Percentiles rank a stretch among this genome's conserved stretches.
Conservation (phyloP, 2,888 invertebrate genomes). For the Candidula unifasciata region DNA sequence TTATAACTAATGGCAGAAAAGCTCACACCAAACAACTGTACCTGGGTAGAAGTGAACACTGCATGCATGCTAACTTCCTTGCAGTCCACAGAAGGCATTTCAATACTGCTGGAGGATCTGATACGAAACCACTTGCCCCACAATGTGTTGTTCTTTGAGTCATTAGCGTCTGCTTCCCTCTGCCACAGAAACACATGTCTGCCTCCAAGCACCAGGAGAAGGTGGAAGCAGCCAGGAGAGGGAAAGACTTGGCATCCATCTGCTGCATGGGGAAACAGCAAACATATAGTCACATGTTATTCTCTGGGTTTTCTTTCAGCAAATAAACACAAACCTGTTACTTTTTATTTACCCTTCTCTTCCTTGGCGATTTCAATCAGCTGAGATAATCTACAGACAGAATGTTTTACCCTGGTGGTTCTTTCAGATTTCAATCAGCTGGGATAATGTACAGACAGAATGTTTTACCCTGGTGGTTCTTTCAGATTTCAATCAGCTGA, state of each 20-base stretch:
- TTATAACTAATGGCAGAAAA: no score
- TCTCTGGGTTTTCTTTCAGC: not conserved
- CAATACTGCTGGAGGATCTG: slow-evolving; percentile 62
- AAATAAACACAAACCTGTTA: not conserved
- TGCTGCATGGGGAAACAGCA: slow-evolving; percentile 28
- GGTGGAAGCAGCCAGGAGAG: slow-evolving; percentile 67
- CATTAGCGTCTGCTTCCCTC: slow-evolving; percentile 60
- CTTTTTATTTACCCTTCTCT: no score
- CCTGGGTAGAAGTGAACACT: slow-evolving; percentile 67
- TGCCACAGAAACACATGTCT: slow-evolving; percentile 70
- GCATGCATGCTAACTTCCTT: slow-evolving; percentile 63
- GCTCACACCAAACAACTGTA: slow-evolving; percentile 46
- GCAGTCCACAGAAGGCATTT: slow-evolving; percentile 61
- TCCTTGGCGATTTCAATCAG: no score
- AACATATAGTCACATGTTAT: not conserved
- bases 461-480: no score
- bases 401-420: no score
- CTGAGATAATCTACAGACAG: no score
- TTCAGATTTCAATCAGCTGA: no score
- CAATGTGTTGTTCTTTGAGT: slow-evolving; percentile 61
- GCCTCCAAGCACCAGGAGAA: slow-evolving; percentile 66
- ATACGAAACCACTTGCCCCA: slow-evolving; percentile 70
- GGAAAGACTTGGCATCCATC: slow-evolving; percentile 62
- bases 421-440: no score
- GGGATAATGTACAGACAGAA: no score